A percentile compares a stretch with the other conserved stretches of the same genome.
phyloP scores from a whole-genome alignment of 2,113 vertebrate species.

The Coptodon bakossiorum region DNA sequence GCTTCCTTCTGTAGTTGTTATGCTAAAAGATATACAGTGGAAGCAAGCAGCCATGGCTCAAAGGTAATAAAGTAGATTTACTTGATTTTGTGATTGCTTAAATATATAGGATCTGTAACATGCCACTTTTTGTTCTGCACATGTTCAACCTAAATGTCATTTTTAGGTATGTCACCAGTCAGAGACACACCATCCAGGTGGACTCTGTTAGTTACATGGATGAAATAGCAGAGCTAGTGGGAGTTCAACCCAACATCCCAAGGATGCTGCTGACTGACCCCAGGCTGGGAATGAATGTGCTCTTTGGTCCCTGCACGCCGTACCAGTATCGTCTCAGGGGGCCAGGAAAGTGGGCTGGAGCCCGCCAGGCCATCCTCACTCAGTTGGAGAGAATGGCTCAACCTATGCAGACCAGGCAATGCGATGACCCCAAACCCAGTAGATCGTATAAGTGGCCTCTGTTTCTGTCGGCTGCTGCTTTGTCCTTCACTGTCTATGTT shows the following conservation, averaged over 20 bases:
- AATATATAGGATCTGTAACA: no score
- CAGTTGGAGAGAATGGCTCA: neutral
- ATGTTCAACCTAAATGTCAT: no score
- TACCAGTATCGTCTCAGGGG: constrained; percentile 86
- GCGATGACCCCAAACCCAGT: fast-evolving
- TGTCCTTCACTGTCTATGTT: neutral
- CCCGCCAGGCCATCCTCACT: neutral
- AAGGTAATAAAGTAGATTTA: no score
- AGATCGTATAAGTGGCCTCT: neutral
- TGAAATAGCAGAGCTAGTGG: constrained; percentile 73
- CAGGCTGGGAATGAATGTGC: constrained; percentile 67
- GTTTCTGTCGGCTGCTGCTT: neutral
- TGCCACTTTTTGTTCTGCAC: no score
- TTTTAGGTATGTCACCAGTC: constrained; percentile 70
- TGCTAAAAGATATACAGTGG: no score
- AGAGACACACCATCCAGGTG: constrained; percentile 81
- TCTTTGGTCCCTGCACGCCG: constrained; percentile 78
- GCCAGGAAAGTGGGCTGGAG: constrained; percentile 21
- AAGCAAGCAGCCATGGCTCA: no score
- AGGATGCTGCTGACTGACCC: constrained; percentile 78
- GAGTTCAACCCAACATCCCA: constrained; percentile 67
- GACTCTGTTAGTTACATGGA: constrained; percentile 76
- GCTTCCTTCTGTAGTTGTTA: no score
- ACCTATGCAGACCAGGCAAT: fast-evolving
- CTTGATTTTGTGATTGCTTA: no score